Base-by-base conservation (phyloP, 2,113 vertebrate genomes). In the Perca fluviatilis region DNA sequence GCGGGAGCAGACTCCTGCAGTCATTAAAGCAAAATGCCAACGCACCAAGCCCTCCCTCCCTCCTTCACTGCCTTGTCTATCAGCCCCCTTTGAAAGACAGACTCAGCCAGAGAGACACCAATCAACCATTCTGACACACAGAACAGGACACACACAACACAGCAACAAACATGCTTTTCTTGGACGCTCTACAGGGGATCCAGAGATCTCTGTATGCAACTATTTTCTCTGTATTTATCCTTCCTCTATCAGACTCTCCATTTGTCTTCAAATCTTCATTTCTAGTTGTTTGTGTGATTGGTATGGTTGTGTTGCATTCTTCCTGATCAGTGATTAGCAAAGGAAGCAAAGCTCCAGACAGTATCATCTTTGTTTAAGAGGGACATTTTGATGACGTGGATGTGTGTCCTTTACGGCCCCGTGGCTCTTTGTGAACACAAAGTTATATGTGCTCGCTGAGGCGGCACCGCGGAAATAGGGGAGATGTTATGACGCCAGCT, bases 11-110 rank as follows among this genome's bases (percentile, higher is more conserved):
- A 84, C 93, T 91, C 92, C 94, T 91, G 84, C 87, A 91, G 92
- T 93, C 91, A 92, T 94, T 94, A 94, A 94, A 95, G 92, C 90
- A 92, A 94, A 95, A 93, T 91, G 88, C 90, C 94, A 94, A 86
- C 74, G 86, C 89, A 92, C 86, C 80, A 78, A 87, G 75, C 86
- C 79, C 89, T 83, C 81, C 33, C 33, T 33, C 33, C 84, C 81
- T 83, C 85, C 67, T 66, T 86, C 49, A 53, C 69, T 79, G 86
- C 77, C 51, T 79, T 88, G 89, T 82, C 84, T 69, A 69, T 85
- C 84, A 86, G 65, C 83, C 78, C 75, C 63, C 77, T 66, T 70
- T 79, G 40, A 82, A 86, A 89, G 80, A 89, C 57, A 86, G 71
- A 77, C 87, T 91, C 74, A 85, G 84, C 80, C 51, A 83, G 82